phyloP scores from a whole-genome alignment of 2,113 vertebrate genomes.

The Chloropsis cyanopogon region DNA sequence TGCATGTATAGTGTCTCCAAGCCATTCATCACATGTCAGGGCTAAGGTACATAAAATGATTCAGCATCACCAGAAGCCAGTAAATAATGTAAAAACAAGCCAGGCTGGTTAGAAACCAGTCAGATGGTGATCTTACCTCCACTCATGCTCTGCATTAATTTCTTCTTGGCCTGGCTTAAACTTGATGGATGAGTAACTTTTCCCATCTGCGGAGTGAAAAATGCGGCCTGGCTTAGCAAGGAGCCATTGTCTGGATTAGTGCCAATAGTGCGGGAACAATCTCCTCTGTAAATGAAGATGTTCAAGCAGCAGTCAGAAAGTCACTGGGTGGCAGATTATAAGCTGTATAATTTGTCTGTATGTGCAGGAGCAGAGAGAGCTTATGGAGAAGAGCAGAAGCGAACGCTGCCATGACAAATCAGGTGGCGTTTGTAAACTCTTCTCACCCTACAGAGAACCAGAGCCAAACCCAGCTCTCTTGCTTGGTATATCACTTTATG shows the following conservation, averaged over 20 bases:
- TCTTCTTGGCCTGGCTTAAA: background rate
- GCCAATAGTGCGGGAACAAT: accelerated
- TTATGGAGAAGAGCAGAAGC: background rate
- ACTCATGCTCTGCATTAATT: background rate
- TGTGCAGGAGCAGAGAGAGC: background rate
- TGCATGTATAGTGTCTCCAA: background rate
- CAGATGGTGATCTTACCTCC: background rate
- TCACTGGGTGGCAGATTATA: background rate
- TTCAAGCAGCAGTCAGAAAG: background rate
- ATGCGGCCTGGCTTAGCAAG: accelerated
- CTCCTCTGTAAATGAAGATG: background rate
- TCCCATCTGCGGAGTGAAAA: background rate
- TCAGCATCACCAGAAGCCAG: background rate
- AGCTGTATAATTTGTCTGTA: background rate
- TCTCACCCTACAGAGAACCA: background rate
- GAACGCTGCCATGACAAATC: accelerated
- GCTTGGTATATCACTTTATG: background rate
- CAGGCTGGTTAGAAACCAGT: background rate
- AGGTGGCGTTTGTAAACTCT: background rate
- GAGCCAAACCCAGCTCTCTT: background rate
- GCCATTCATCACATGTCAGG: background rate
- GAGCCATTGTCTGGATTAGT: background rate
- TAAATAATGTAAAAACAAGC: background rate
- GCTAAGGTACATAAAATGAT: background rate
- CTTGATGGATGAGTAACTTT: background rate